These are phyloP conservation scores for Mycetomoellerius zeteki DNA, from an alignment of 1,140 invertebrate genomes.

Conservation along the genomic window DNA sequence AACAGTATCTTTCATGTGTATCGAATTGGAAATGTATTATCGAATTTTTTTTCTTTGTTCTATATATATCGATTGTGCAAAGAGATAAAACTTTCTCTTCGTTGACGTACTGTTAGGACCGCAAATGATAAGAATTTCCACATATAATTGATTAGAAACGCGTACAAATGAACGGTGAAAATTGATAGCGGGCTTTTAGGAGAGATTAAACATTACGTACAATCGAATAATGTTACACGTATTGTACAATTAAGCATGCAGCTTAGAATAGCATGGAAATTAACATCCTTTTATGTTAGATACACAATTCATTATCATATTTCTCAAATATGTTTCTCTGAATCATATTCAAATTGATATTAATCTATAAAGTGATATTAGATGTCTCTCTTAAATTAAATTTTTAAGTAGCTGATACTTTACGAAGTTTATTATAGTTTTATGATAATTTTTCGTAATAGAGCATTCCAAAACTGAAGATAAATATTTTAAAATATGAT, in stretches of 20 bases:
- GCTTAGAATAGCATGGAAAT: background rate
- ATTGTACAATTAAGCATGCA: conserved; percentile 9
- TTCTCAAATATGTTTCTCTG: background rate
- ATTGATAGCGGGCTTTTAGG: background rate
- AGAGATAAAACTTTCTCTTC: background rate
- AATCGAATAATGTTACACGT: conserved; percentile 22
- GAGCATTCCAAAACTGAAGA: too few relatives aligned
- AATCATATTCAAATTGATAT: background rate
- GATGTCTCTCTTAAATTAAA: background rate
- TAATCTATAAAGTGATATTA: background rate
- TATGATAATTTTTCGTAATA: background rate
- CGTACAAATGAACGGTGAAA: background rate
- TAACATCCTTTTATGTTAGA: background rate
- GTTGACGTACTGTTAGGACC: background rate
- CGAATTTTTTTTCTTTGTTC: background rate
- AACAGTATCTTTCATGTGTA: too few relatives aligned
- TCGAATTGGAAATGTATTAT: conserved; percentile 31
- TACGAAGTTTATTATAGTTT: background rate
- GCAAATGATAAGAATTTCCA: conserved; percentile 1
- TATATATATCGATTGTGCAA: background rate
- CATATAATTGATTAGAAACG: conserved; percentile 13
- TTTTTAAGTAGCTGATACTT: background rate
- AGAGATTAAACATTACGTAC: conserved; percentile 41
- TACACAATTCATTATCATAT: background rate
- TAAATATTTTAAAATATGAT: too few relatives aligned